Evolutionary conservation across 2,113 vertebrate species (phyloP).

Genomic region (Bufo gargarizans): DNA sequence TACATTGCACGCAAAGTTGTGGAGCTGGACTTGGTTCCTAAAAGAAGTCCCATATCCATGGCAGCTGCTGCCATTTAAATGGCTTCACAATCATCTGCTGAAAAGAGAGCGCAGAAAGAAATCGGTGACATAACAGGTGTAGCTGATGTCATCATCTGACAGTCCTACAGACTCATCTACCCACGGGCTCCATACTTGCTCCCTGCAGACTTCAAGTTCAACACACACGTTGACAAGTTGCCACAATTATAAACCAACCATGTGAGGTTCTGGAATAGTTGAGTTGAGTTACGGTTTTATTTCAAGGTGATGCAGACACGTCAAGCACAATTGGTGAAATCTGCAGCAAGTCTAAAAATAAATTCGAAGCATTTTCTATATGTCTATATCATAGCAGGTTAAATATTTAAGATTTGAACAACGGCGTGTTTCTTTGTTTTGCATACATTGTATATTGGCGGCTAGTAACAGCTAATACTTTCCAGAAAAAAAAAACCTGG

Average conservation of each 20-base stretch:
- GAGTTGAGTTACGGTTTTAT: constrained; percentile 63
- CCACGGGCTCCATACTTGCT: constrained; percentile 97
- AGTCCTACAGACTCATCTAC: constrained; percentile 97
- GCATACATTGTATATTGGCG: constrained; percentile 80
- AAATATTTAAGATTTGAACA: constrained; percentile 75
- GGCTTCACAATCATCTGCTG: constrained; percentile 97
- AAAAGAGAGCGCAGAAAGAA: constrained; percentile 98
- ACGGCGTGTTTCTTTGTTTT: constrained; percentile 51
- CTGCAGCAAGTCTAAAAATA: constrained; percentile 61
- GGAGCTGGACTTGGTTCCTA: constrained; percentile 94
- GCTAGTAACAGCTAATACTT: constrained; percentile 81
- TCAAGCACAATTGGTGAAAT: constrained; percentile 64
- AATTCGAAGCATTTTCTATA: constrained; percentile 79
- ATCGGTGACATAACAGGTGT: constrained; percentile 98
- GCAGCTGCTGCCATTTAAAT: constrained; percentile 98
- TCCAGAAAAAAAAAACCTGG: no score
- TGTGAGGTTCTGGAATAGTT: constrained; percentile 56
- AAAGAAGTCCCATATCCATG: constrained; percentile 95
- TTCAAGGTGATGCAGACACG: constrained; percentile 70
- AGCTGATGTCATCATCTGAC: constrained; percentile 98
- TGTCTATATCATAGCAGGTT: constrained; percentile 76
- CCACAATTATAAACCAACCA: constrained; percentile 85
- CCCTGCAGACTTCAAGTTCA: constrained; percentile 97
- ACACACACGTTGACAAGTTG: constrained; percentile 96
- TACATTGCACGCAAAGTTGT: constrained; percentile 95